A percentile compares a stretch with the other conserved stretches of the same genome.
These are phyloP conservation scores for Vultur gryphus DNA, from an alignment of 2,797 vertebrate genomes.

Conservation along the genomic window DNA sequence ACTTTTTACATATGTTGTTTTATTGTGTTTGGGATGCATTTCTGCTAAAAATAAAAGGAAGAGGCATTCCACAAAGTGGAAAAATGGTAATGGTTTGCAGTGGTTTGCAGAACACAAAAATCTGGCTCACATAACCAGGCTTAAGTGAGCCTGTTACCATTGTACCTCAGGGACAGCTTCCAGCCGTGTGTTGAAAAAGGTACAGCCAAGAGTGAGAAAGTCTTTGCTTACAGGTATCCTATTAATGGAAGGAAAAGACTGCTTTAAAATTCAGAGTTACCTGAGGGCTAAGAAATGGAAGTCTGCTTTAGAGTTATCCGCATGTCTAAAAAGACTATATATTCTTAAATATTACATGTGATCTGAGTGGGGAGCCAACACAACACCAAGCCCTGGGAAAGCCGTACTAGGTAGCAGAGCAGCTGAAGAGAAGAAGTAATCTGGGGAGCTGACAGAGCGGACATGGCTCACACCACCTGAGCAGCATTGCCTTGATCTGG, in stretches of 20 bases:
- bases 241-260: not conserved
- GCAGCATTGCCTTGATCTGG: not conserved
- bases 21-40: not conserved
- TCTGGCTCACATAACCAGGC: not conserved
- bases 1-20: not conserved
- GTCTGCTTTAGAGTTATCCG: not conserved
- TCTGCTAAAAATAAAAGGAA: not conserved
- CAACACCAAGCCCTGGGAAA: not conserved
- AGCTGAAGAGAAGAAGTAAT: not conserved
- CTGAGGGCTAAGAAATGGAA: not conserved
- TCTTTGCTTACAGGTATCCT: not conserved
- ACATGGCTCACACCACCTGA: not conserved
- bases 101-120: not conserved
- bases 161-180: not conserved
- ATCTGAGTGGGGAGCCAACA: not conserved
- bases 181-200: not conserved
- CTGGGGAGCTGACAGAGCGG: not conserved
- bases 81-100: not conserved
- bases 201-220: not conserved
- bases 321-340: not conserved
- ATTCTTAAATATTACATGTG: not conserved
- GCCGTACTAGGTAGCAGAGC: not conserved
- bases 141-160: not conserved
- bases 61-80: not conserved
- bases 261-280: not conserved